phyloP scores from a whole-genome alignment of 2,113 vertebrate genomes.

The Pristiophorus japonicus region DNA sequence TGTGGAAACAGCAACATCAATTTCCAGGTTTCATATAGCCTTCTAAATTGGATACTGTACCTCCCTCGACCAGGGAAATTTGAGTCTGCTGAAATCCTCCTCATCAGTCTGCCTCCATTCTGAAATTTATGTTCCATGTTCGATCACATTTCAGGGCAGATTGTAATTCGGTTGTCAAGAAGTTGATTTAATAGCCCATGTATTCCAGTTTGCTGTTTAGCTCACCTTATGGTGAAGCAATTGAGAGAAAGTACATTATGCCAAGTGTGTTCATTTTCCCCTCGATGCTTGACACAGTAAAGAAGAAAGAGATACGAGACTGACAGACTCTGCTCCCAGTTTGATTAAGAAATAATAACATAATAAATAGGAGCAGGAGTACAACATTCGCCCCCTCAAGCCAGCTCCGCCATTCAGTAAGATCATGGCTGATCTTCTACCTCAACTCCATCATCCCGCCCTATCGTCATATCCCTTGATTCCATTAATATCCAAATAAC shows the following conservation, averaged over 20 bases:
- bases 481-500: no score
- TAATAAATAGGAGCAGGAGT: no score
- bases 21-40: background rate
- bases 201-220: background rate
- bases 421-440: no score
- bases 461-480: no score
- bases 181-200: no score
- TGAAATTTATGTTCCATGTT: background rate
- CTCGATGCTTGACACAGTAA: background rate
- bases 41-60: background rate
- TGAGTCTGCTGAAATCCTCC: background rate
- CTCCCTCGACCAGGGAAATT: background rate
- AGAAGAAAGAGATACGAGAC: background rate
- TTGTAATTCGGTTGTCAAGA: background rate
- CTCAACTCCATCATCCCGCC: no score
- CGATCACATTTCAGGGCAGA: background rate
- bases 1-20: background rate
- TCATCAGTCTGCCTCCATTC: background rate
- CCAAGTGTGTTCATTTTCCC: background rate
- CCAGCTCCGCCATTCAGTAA: no score
- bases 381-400: no score
- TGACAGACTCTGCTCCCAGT: no score
- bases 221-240: background rate
- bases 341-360: no score
- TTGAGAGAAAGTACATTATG: no score